Evolutionary conservation across 2,797 vertebrate species (phyloP).

Genomic region (Apogon hyalosoma): DNA sequence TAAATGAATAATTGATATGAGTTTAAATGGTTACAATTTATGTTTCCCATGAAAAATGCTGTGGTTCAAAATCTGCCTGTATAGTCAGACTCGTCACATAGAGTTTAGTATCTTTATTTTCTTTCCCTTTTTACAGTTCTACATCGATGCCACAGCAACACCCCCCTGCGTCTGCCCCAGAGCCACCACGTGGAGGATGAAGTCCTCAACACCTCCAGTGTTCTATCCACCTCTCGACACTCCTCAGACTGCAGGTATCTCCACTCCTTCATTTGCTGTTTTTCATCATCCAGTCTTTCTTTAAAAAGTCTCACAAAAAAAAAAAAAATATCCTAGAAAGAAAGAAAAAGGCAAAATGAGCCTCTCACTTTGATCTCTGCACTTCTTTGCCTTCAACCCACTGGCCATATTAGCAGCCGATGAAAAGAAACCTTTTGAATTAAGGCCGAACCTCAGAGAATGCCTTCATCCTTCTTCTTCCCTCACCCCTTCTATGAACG

Average conservation of each 20-base stretch:
- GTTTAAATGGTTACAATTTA: no score
- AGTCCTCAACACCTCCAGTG: conserved; percentile 75
- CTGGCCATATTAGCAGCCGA: conserved; percentile 2
- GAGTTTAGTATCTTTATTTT: background rate
- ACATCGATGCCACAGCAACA: conserved; percentile 74
- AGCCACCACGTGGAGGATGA: conserved; percentile 84
- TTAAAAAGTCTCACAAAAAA: background rate
- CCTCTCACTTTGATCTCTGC: conserved; percentile 11
- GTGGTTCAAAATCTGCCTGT: no score
- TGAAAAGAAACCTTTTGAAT: conserved; percentile 28
- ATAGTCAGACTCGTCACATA: no score
- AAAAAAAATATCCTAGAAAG: conserved; percentile 8
- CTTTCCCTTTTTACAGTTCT: conserved; percentile 59
- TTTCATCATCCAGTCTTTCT: background rate
- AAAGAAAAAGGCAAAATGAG: background rate
- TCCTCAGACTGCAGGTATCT: conserved; percentile 75
- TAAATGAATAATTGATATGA: no score
- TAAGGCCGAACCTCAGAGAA: conserved; percentile 13
- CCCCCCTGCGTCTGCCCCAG: conserved; percentile 77
- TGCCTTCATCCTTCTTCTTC: conserved; percentile 5
- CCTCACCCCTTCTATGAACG: conserved; percentile 40
- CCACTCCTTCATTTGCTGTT: background rate
- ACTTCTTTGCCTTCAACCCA: conserved; percentile 10
- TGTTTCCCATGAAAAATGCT: no score
- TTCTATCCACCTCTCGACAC: conserved; percentile 73